These are phyloP conservation scores for Syngnathus acus DNA, from an alignment of 2,797 vertebrate species.

Conservation along the genomic window DNA sequence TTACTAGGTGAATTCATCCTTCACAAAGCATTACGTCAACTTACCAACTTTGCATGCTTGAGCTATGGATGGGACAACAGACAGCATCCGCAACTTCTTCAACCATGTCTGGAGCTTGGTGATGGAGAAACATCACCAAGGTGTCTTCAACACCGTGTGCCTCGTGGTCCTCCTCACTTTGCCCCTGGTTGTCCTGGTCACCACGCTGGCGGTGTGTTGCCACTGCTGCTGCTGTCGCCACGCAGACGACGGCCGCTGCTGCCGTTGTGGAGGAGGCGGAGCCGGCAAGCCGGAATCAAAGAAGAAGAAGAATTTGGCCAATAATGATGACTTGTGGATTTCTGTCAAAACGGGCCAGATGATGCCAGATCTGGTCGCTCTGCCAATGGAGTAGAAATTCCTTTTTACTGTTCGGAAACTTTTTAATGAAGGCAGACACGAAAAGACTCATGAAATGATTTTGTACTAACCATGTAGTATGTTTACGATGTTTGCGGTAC, in stretches of 20 bases:
- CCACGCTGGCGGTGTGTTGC: conserved; percentile 78
- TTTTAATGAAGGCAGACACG: background rate
- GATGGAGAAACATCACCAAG: conserved; percentile 79
- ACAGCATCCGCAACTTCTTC: conserved; percentile 77
- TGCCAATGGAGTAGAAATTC: conserved; percentile 46
- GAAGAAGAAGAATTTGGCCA: conserved; percentile 69
- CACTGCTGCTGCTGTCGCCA: conserved; percentile 84
- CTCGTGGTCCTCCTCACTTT: conserved; percentile 78
- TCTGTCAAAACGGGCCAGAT: conserved; percentile 82
- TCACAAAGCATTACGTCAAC: conserved; percentile 5
- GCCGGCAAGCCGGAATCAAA: conserved; percentile 61
- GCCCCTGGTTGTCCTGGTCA: conserved; percentile 75
- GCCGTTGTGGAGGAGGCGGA: conserved; percentile 4
- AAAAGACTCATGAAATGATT: background rate
- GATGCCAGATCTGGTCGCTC: conserved; percentile 75
- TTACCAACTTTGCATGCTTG: background rate
- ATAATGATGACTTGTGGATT: conserved; percentile 90
- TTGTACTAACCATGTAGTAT: conserved; percentile 2
- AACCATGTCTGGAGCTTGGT: conserved; percentile 72
- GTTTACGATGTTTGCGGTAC: conserved; percentile 47
- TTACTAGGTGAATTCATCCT: conserved; percentile 12
- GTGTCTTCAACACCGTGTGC: conserved; percentile 84
- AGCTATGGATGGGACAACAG: conserved; percentile 66
- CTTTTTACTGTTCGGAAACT: background rate
- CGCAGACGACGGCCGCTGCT: conserved; percentile 33